Base-by-base conservation (phyloP, 2,888 invertebrate genomes). In the Eulithis testata region DNA sequence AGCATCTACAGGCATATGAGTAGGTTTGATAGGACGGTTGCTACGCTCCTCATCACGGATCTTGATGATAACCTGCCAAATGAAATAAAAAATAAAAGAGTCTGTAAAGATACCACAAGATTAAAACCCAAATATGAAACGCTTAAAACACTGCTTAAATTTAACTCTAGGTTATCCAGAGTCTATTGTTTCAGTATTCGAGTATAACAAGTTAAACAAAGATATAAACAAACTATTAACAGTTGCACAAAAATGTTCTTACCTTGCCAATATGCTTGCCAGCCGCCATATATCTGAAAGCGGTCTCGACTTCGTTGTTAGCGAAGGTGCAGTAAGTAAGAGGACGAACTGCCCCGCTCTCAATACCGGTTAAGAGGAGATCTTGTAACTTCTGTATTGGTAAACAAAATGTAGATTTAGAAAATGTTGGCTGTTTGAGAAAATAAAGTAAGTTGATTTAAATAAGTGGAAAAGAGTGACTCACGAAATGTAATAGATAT, bases 251-350 rank as follows among this genome's bases (percentile, higher is more conserved):
- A 21, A 21, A 5, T 2, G 11, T 14, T 4, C 52, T 74, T 75
- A 91, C 92, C 92, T 96, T 96, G 71, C 96, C 96, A 61, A 96
- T 95, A 81, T 96, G 96, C 84, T 96, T 96, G 36, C 96, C 96
- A 45, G 95, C 94, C 0, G 96, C 93, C 87, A 93, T 90, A 79
- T 90, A 94, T 54, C 94, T 85, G 91, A 95, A 95, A 0, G 95
- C 95, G 8, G 93, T 85, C 75, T 96, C 96, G 0, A 95, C 90
- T 72, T 96, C 93, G 40, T 94, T 83, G 68, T 90, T 88, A 45
- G 88, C 85, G 75, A 96, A 96, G 0, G 94, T 90, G 54, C 94
- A 94, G 68, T 94, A 92, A 0, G 94, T 93, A 6, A 96, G 90
- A 0, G 96, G 96, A 61, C 93, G 89, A 1, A 96, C 95, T 0